Conservation (phyloP, 2,113 vertebrate genomes). For the Neofelis nebulosa region DNA sequence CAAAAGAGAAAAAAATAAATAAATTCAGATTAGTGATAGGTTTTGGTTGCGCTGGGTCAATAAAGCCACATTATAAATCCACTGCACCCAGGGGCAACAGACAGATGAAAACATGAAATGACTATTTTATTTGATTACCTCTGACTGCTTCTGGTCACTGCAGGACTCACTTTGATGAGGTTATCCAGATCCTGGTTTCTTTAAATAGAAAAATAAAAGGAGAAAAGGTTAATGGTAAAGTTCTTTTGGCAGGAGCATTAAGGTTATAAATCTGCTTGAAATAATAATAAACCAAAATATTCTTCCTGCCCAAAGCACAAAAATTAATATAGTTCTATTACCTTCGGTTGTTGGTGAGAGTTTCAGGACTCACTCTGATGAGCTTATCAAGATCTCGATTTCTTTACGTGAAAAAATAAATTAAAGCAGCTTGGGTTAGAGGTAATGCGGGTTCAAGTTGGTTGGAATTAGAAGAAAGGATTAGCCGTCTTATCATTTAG, state of each 20-base stretch:
- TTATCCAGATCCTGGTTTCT: slow-evolving; percentile 57
- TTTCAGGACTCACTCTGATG: slow-evolving; percentile 64
- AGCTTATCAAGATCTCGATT: slow-evolving; percentile 70
- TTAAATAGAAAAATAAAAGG: slow-evolving; percentile 42
- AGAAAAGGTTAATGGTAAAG: not conserved
- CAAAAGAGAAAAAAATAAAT: not conserved
- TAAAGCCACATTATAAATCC: not conserved
- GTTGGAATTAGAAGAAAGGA: not conserved
- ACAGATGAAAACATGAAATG: not conserved
- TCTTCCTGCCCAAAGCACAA: slow-evolving; percentile 15
- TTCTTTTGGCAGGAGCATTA: not conserved
- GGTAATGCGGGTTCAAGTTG: not conserved
- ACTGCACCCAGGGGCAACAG: not conserved
- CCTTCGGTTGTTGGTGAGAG: slow-evolving; percentile 52
- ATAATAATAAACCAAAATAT: slow-evolving; percentile 27
- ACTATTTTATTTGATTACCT: slow-evolving; percentile 61
- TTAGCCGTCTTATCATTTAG: not conserved
- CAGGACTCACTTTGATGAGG: slow-evolving; percentile 57
- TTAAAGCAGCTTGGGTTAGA: slow-evolving; percentile 24
- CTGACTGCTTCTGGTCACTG: slow-evolving; percentile 11
- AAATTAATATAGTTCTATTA: slow-evolving; percentile 57
- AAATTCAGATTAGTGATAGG: not conserved
- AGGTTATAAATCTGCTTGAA: not conserved
- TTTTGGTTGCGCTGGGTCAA: not conserved
- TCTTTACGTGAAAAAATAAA: slow-evolving; percentile 63